Evolutionary conservation across 2,888 invertebrate species (phyloP).

Genomic region (Corythucha ciliata): DNA sequence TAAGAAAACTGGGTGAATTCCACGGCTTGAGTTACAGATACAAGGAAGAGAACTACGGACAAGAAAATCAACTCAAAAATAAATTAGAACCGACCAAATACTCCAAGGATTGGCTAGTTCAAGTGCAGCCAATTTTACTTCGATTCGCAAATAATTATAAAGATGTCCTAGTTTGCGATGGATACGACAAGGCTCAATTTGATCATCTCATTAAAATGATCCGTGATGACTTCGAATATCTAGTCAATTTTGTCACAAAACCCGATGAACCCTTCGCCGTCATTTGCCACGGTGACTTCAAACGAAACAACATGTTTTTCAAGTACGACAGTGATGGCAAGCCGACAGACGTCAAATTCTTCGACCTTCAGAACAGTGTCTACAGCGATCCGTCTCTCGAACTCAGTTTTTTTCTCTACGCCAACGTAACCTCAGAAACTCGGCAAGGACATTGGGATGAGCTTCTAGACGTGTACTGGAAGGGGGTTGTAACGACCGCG

Average conservation of each 20-base stretch:
- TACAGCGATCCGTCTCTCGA: constrained; percentile 41
- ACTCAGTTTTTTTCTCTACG: constrained; percentile 40
- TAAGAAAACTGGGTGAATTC: constrained; percentile 36
- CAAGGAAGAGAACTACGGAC: no score
- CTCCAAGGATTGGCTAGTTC: no score
- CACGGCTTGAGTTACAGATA: constrained; percentile 39
- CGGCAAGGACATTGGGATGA: constrained; percentile 36
- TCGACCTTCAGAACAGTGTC: constrained; percentile 39
- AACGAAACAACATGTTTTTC: constrained; percentile 42
- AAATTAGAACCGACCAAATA: no score
- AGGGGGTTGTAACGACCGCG: constrained; percentile 19
- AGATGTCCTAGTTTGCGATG: no score
- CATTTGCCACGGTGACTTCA: constrained; percentile 42
- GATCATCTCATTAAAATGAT: no score
- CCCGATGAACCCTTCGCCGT: constrained; percentile 34
- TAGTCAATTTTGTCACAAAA: no score
- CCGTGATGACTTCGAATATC: no score
- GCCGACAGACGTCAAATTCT: constrained; percentile 37
- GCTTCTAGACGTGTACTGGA: constrained; percentile 37
- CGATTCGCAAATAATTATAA: no score
- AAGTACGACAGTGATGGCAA: constrained; percentile 39
- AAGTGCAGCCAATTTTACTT: no score
- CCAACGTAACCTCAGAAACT: constrained; percentile 38
- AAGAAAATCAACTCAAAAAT: no score
- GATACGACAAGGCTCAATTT: no score